Evolutionary conservation across 2,113 vertebrate genomes (phyloP), one percentile per base, ranked within the genome.

Genomic region (Tamias sibiricus): DNA sequence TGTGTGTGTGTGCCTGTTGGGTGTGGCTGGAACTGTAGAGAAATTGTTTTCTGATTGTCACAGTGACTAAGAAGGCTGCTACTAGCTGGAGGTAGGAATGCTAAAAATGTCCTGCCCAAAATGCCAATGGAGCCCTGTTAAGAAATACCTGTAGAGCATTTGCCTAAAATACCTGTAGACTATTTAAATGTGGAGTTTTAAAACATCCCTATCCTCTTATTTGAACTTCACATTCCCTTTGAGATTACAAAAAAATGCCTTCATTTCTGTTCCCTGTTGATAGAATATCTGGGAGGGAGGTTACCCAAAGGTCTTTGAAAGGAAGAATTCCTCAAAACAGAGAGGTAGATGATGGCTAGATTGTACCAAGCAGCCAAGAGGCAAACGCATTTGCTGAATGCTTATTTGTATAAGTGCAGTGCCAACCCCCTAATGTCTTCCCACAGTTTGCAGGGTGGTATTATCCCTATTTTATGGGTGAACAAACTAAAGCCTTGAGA

Each of bases 401-500:
- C 54, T 69, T 81, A 28, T 42, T 57, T 13, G 2, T 8, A 7
- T 3, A n/a, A 37, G 42, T 5, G 2, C 14, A 10, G n/a, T 68
- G 47, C 74, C 59, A 85, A 37, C 47, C 10, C 44, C 22, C 1
- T 47, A 22, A 7, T 2, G 9, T 54, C 52, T 76, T 16, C 71
- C 24, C 35, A 30, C 1, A 30, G 28, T 47, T 62, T 75, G 72
- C 8, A 44, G 37, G 37, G 81, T 32, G 30, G 35, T 35, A 9
- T 26, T 74, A 57, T 62, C 62, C 71, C 76, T 68, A 30, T 89
- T 96, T 91, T 72, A 93, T 82, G 76, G 91, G 87, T 80, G 86
- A 80, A 40, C 22, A 90, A 68, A 79, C 62, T 37, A 66, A 91
- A 80, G 62, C 17, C 87, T 49, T 74, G 57, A 62, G 47, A 35